Conservation (phyloP, 2,797 vertebrate species). For the Enteromius fasciolatus region DNA sequence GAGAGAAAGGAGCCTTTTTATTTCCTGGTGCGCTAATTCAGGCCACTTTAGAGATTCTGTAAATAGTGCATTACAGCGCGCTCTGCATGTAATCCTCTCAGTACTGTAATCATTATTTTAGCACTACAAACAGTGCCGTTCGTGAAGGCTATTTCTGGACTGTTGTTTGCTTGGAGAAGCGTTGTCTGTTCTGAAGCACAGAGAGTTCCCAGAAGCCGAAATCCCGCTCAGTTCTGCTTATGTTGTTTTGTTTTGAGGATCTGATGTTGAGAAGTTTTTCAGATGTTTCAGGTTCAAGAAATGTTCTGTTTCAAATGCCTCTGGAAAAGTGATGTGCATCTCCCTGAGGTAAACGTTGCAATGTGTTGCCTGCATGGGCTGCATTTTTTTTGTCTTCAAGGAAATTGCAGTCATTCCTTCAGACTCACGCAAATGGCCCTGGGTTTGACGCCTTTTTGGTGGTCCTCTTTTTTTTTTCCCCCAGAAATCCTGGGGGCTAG, state of each 20-base stretch:
- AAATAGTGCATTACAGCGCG: conserved; percentile 65
- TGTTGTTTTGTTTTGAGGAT: conserved; percentile 75
- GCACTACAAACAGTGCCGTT: conserved; percentile 72
- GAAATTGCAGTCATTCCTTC: conserved; percentile 69
- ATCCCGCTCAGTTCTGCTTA: conserved; percentile 69
- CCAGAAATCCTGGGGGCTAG: conserved; percentile 62
- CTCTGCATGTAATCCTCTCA: conserved; percentile 65
- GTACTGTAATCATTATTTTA: conserved; percentile 74
- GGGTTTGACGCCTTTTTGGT: conserved; percentile 59
- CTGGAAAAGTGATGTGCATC: conserved; percentile 57
- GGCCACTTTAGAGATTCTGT: conserved; percentile 67
- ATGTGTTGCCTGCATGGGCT: conserved; percentile 57
- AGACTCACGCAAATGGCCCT: conserved; percentile 49
- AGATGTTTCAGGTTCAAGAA: conserved; percentile 57
- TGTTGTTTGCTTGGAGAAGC: conserved; percentile 79
- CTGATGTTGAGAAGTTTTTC: conserved; percentile 73
- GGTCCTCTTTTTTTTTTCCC: conserved; percentile 59
- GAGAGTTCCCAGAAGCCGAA: conserved; percentile 77
- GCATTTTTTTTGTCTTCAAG: conserved; percentile 48
- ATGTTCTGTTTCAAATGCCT: conserved; percentile 63
- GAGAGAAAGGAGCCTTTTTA: conserved; percentile 71
- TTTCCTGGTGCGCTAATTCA: conserved; percentile 72
- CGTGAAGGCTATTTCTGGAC: conserved; percentile 77
- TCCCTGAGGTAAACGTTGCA: conserved; percentile 64
- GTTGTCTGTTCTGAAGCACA: conserved; percentile 74